Percentiles rank a stretch among this genome's conserved stretches.
Evolutionary conservation across 2,797 vertebrate species (phyloP).

Genomic region (Cryptoblepharus egeriae): DNA sequence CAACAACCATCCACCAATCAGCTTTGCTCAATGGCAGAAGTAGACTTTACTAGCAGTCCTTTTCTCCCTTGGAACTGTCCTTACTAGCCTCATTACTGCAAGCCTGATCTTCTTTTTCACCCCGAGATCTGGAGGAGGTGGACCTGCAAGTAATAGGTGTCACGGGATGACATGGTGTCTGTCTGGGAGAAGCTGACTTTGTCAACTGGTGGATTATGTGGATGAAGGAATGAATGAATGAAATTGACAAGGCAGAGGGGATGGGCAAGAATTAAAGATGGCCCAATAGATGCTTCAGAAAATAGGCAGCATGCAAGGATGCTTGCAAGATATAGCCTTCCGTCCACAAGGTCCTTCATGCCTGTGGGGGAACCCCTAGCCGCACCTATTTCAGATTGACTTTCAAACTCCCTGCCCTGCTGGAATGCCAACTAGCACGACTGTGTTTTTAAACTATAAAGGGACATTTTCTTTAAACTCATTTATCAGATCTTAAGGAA

Average conservation of each 20-base stretch:
- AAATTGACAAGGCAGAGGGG: constrained; percentile 12
- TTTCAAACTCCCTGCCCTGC: neutral
- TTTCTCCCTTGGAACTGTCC: constrained; percentile 53
- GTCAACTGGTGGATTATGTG: neutral
- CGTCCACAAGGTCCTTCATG: neutral
- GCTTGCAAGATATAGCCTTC: neutral
- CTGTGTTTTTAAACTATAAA: neutral
- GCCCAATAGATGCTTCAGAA: constrained; percentile 50
- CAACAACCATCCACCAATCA: constrained; percentile 68
- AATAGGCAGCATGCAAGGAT: constrained; percentile 59
- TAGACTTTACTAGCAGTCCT: constrained; percentile 61
- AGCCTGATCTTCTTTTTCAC: constrained; percentile 28
- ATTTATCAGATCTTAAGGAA: neutral
- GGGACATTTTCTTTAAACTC: constrained; percentile 19
- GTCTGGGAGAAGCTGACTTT: neutral
- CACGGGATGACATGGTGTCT: neutral
- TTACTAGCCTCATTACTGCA: constrained; percentile 14
- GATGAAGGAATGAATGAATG: constrained; percentile 35
- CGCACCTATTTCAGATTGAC: fast-evolving
- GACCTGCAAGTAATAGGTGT: fast-evolving
- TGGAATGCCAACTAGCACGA: neutral
- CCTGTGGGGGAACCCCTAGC: constrained; percentile 22
- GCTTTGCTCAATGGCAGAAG: constrained; percentile 61
- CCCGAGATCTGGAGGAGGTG: constrained; percentile 13
- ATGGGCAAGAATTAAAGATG: constrained; percentile 64